Percentiles rank a stretch among this genome's conserved stretches.
These are phyloP conservation scores for Hipparchia sbordonii DNA, from an alignment of 2,888 invertebrate genomes.

Conservation along the genomic window DNA sequence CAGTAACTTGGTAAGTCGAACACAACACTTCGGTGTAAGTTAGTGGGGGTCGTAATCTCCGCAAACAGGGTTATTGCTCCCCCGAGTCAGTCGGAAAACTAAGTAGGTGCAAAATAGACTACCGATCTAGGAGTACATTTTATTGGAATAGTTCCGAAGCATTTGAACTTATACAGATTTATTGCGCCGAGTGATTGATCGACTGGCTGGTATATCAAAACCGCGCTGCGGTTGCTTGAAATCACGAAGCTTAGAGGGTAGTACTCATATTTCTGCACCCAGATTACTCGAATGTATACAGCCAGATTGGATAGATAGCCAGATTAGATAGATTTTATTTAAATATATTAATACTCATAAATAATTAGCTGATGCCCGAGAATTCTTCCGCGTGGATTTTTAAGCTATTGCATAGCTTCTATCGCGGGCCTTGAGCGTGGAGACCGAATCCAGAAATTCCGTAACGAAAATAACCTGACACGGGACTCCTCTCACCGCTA, in stretches of 20 bases:
- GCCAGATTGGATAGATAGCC: no score
- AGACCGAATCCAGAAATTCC: no score
- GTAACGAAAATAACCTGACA: no score
- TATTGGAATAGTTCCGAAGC: slow-evolving; percentile 9
- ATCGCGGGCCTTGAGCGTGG: no score
- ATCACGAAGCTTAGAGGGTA: background rate
- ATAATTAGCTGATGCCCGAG: no score
- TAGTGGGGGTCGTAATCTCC: slow-evolving; percentile 23
- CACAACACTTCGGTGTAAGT: slow-evolving; percentile 21
- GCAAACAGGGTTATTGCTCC: slow-evolving; percentile 36
- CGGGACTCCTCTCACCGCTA: no score
- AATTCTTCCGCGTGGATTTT: no score
- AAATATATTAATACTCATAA: no score
- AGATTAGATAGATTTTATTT: no score
- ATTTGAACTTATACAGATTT: slow-evolving; percentile 8
- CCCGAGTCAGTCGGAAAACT: slow-evolving; percentile 26
- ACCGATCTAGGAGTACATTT: slow-evolving; percentile 5
- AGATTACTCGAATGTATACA: background rate
- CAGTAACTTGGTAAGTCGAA: slow-evolving; percentile 31
- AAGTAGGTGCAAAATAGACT: slow-evolving; percentile 17
- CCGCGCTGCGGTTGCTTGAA: background rate
- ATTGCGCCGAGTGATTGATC: slow-evolving; percentile 3
- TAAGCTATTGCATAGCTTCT: no score
- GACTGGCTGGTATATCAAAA: background rate
- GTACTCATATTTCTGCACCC: background rate